These are phyloP conservation scores for Drosophila dunni DNA, from an alignment of 1,140 invertebrate species.

Conservation along the genomic window DNA sequence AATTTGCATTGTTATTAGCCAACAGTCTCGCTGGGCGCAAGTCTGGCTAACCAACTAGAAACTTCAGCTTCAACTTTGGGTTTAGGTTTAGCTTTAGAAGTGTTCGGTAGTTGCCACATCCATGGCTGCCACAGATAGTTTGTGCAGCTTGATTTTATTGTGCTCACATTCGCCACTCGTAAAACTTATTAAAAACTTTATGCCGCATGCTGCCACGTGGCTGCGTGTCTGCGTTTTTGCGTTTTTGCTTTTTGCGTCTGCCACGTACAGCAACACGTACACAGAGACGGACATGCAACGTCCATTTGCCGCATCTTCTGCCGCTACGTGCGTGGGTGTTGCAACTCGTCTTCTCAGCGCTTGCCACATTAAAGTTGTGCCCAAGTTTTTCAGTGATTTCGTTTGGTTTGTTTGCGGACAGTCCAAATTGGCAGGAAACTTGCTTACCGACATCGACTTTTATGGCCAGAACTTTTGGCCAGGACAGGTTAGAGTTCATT, in stretches of 20 bases:
- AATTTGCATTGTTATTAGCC: conserved; percentile 84
- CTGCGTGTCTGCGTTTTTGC: conserved; percentile 21
- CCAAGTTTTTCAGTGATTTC: conserved; percentile 59
- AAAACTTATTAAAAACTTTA: conserved; percentile 83
- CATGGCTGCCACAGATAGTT: conserved; percentile 53
- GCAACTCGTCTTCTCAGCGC: conserved; percentile 26
- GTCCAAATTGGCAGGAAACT: conserved; percentile 56
- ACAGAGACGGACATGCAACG: conserved; percentile 17
- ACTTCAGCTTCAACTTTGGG: conserved; percentile 26
- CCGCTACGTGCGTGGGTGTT: conserved; percentile 61
- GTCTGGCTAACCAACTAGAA: conserved; percentile 34
- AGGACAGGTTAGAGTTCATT: conserved; percentile 43
- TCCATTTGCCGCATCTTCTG: conserved; percentile 10
- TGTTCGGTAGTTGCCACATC: neutral
- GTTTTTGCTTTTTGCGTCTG: conserved; percentile 21
- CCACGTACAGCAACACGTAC: neutral
- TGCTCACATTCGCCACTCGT: conserved; percentile 78
- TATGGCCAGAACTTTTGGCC: conserved; percentile 33
- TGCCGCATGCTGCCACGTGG: conserved; percentile 68
- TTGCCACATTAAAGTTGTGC: conserved; percentile 47
- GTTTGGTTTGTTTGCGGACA: conserved; percentile 30
- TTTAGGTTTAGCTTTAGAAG: conserved; percentile 3
- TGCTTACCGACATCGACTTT: conserved; percentile 33
- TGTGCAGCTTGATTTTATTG: conserved; percentile 78
- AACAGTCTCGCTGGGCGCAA: conserved; percentile 41